Evolutionary conservation across 1,140 invertebrate genomes (phyloP).

Genomic region (Drosophila kohkoa): DNA sequence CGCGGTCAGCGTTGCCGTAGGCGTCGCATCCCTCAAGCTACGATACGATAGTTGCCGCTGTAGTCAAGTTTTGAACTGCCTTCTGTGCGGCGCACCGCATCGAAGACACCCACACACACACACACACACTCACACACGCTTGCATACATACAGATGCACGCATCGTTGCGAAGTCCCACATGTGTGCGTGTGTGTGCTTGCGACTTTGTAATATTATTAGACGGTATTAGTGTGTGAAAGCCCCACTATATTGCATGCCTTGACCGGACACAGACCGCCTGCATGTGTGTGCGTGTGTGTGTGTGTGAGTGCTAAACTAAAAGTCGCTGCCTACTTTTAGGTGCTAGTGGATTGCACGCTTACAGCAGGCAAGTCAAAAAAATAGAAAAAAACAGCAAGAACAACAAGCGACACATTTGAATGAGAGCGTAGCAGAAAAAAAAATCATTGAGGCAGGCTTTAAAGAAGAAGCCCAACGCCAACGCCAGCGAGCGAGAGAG

Average conservation of each 20-base stretch:
- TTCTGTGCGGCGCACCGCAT: neutral
- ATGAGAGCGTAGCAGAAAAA: conserved; percentile 16
- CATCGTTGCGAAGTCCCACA: conserved; percentile 59
- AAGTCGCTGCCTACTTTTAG: conserved; percentile 67
- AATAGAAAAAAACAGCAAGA: conserved; percentile 10
- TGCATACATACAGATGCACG: neutral
- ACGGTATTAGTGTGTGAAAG: conserved; percentile 53
- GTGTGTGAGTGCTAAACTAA: conserved; percentile 22
- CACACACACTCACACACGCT: conserved; percentile 1
- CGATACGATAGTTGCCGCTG: conserved; percentile 14
- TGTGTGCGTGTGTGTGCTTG: conserved; percentile 51
- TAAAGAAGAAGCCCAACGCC: conserved; percentile 16
- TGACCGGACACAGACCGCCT: conserved; percentile 11
- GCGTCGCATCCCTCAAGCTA: conserved; percentile 51
- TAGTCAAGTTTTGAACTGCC: conserved; percentile 34
- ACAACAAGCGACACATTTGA: conserved; percentile 32
- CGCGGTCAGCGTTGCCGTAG: conserved; percentile 10
- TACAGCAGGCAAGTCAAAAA: conserved; percentile 31
- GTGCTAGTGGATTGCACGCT: conserved; percentile 21
- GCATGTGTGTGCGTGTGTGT: conserved; percentile 1
- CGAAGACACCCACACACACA: conserved; percentile 8
- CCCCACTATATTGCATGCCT: conserved; percentile 12
- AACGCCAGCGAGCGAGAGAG: neutral
- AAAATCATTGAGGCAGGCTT: conserved; percentile 70
- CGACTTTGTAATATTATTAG: conserved; percentile 74